Evolutionary conservation across 2,888 invertebrate species (phyloP).

Genomic region (Orthonevra nobilis): DNA sequence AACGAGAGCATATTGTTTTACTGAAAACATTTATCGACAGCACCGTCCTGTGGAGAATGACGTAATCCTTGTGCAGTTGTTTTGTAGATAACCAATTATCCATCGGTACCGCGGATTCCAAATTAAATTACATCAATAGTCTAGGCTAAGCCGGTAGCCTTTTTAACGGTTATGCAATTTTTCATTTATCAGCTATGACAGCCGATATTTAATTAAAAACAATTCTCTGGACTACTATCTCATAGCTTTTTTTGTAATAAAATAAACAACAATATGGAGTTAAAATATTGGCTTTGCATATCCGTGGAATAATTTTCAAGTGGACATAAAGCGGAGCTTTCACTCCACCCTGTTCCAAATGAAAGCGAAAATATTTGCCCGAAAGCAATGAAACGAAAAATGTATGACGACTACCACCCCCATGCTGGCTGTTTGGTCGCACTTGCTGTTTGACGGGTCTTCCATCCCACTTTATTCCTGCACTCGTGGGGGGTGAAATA

Average conservation of each 20-base stretch:
- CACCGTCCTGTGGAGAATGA: slow-evolving; percentile 35
- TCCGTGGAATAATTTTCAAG: too few species aligned
- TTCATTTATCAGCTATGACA: too few species aligned
- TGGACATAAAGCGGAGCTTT: too few species aligned
- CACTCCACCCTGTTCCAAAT: slow-evolving; percentile 39
- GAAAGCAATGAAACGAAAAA: too few species aligned
- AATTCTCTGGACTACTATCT: too few species aligned
- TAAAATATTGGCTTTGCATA: slow-evolving; percentile 33
- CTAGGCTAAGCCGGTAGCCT: too few species aligned
- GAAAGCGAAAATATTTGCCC: slow-evolving; percentile 49
- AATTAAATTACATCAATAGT: too few species aligned
- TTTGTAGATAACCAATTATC: slow-evolving; percentile 22
- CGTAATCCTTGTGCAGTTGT: slow-evolving; percentile 41
- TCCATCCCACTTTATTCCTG: too few species aligned
- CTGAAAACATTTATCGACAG: slow-evolving; percentile 20
- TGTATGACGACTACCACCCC: too few species aligned
- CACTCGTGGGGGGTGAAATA: slow-evolving; percentile 3
- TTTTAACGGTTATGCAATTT: too few species aligned
- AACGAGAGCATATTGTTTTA: slow-evolving; percentile 33
- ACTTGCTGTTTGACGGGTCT: slow-evolving; percentile 1
- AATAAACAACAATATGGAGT: slow-evolving; percentile 43
- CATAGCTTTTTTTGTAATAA: slow-evolving; percentile 6
- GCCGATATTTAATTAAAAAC: slow-evolving; percentile 30
- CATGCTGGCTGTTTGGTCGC: too few species aligned
- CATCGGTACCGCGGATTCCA: too few species aligned